Percentiles rank a stretch among this genome's conserved stretches.
These are phyloP conservation scores for Drosophila pseudotakahashii DNA, from an alignment of 2,888 invertebrate species.

Conservation along the genomic window DNA sequence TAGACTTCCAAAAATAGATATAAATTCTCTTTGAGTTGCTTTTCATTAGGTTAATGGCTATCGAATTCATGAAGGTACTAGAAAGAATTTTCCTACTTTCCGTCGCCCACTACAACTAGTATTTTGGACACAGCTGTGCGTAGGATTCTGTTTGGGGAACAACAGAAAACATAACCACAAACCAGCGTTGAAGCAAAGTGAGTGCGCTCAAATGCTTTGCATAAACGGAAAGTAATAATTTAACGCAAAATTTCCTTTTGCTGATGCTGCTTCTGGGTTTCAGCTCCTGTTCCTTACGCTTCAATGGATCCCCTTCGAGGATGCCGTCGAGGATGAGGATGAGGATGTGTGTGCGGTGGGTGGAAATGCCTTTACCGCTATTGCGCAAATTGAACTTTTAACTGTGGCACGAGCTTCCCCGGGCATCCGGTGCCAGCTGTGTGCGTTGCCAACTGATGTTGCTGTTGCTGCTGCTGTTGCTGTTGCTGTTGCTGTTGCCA, in stretches of 20 bases:
- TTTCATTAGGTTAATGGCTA: constrained; percentile 1
- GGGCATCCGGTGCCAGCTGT: constrained; percentile 73
- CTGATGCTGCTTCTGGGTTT: constrained; percentile 60
- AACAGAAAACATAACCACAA: constrained; percentile 55
- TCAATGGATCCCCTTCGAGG: constrained; percentile 61
- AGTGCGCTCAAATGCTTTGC: constrained; percentile 77
- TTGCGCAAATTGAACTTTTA: constrained; percentile 82
- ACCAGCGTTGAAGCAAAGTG: constrained; percentile 61
- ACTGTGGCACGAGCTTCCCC: constrained; percentile 69
- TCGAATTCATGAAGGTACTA: not conserved
- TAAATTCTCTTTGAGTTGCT: not conserved
- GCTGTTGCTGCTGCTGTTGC: constrained; percentile 22
- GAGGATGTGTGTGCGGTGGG: constrained; percentile 34
- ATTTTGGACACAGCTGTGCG: constrained; percentile 2
- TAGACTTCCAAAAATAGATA: not conserved
- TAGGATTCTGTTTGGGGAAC: constrained; percentile 22
- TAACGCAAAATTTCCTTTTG: constrained; percentile 81
- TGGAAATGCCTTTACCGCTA: constrained; percentile 64
- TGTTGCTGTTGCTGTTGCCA: constrained; percentile 28
- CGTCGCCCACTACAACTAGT: not conserved
- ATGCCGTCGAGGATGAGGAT: not conserved
- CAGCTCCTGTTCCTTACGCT: constrained; percentile 75
- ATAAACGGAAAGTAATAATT: constrained; percentile 83
- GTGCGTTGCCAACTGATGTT: constrained; percentile 53
- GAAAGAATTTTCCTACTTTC: not conserved